These are phyloP conservation scores for Ploceus nigricollis DNA, from an alignment of 2,113 vertebrate genomes.

Conservation along the genomic window DNA sequence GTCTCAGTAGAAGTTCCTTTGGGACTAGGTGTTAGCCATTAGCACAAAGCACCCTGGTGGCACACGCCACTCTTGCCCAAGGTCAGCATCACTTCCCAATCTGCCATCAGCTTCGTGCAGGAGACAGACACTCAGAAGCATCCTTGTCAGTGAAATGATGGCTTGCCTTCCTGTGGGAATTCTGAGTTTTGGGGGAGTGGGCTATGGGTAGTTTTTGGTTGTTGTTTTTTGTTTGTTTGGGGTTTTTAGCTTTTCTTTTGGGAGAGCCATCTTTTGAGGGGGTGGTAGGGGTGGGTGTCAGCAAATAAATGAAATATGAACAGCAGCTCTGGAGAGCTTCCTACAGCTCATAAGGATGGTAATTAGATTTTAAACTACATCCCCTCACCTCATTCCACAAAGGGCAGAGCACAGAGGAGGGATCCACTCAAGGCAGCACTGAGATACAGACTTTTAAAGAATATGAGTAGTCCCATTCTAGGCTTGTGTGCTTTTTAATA, in stretches of 20 bases:
- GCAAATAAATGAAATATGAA: not conserved
- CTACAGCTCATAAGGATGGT: not conserved
- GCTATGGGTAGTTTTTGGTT: not conserved
- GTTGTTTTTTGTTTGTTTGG: not conserved
- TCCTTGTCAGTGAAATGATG: not conserved
- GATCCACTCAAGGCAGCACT: not conserved
- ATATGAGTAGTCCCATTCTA: not conserved
- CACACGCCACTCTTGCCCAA: not conserved
- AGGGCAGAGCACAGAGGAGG: not conserved
- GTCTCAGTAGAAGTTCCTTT: not conserved
- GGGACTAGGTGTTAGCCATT: not conserved
- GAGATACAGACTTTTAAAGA: not conserved
- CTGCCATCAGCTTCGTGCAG: not conserved
- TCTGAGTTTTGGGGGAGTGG: not conserved
- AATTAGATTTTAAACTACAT: not conserved
- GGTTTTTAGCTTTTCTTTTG: not conserved
- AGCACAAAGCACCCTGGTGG: not conserved
- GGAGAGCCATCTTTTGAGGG: fast-evolving
- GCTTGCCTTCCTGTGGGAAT: not conserved
- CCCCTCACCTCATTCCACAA: not conserved
- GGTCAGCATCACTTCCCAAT: not conserved
- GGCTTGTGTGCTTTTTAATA: not conserved
- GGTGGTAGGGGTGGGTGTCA: not conserved
- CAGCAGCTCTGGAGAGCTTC: not conserved
- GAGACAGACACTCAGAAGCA: not conserved